phyloP scores from a whole-genome alignment of 1,140 invertebrate genomes.

The Lordiphosa collinella region DNA sequence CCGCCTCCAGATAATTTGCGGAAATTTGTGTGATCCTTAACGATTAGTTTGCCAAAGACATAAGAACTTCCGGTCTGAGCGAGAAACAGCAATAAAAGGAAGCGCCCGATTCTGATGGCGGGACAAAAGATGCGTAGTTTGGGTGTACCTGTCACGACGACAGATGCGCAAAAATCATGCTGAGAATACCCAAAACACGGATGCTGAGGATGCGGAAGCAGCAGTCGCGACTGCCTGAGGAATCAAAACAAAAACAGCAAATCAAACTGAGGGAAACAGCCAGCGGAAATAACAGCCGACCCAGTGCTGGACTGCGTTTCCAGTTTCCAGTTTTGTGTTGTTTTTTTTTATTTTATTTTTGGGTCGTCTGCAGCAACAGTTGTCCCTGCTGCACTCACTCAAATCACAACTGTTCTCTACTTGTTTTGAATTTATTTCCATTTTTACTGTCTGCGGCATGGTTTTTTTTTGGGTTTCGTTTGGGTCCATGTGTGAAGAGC shows the following conservation, averaged over 20 bases:
- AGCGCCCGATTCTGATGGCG: background rate
- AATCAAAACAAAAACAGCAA: conserved; percentile 39
- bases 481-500: conserved; percentile 21
- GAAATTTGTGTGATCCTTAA: conserved; percentile 34
- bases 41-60: conserved; percentile 43
- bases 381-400: conserved; percentile 19
- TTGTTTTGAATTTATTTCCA: conserved; percentile 36
- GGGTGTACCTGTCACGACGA: conserved; percentile 32
- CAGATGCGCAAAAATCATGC: conserved; percentile 29
- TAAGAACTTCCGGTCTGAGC: conserved; percentile 33
- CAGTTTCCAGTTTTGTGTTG: background rate
- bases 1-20: conserved; percentile 33
- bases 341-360: background rate
- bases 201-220: conserved; percentile 40
- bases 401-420: conserved; percentile 41
- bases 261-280: conserved; percentile 17
- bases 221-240: conserved; percentile 17
- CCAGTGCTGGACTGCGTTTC: conserved; percentile 1
- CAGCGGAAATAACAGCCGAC: conserved; percentile 36
- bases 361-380: conserved; percentile 26
- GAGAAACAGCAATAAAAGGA: background rate
- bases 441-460: conserved; percentile 18
- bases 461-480: background rate
- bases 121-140: conserved; percentile 20
- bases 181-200: conserved; percentile 7